Evolutionary conservation across 1,140 invertebrate genomes (phyloP).

Genomic region (Laupala kohalensis): DNA sequence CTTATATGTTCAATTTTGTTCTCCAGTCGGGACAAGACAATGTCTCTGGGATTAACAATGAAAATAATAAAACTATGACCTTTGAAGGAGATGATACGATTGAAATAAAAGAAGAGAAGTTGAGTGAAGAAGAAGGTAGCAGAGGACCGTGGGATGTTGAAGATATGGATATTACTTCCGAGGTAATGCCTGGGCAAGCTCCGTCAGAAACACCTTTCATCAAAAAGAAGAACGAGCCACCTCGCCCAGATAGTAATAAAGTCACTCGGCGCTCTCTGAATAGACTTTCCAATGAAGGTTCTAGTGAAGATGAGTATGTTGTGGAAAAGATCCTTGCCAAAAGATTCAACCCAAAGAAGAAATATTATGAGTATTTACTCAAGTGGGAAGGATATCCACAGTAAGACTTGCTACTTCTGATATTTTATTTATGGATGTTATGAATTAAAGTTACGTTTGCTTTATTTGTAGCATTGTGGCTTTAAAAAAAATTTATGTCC

Average conservation of each 20-base stretch:
- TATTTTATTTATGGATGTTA: not conserved
- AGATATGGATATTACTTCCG: not conserved
- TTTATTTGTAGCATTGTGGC: no score
- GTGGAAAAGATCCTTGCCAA: conserved; percentile 70
- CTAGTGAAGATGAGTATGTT: conserved; percentile 39
- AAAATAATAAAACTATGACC: not conserved
- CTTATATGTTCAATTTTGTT: not conserved
- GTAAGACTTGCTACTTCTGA: conserved; percentile 31
- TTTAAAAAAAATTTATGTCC: not conserved
- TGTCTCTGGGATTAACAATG: not conserved
- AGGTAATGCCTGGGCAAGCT: not conserved
- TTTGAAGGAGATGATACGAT: not conserved
- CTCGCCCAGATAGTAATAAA: not conserved
- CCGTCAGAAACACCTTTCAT: not conserved
- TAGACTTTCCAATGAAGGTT: not conserved
- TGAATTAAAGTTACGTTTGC: conserved; percentile 1
- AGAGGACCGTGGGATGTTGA: not conserved
- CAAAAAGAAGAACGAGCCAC: not conserved
- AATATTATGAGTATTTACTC: conserved; percentile 62
- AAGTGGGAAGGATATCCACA: conserved; percentile 68
- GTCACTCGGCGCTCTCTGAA: not conserved
- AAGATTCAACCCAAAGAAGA: conserved; percentile 60
- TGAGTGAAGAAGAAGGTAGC: conserved; percentile 8
- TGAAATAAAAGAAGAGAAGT: conserved; percentile 7
- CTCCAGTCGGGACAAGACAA: not conserved